Base-by-base conservation (phyloP, 2,888 invertebrate species). In the Macrophya annulata region DNA sequence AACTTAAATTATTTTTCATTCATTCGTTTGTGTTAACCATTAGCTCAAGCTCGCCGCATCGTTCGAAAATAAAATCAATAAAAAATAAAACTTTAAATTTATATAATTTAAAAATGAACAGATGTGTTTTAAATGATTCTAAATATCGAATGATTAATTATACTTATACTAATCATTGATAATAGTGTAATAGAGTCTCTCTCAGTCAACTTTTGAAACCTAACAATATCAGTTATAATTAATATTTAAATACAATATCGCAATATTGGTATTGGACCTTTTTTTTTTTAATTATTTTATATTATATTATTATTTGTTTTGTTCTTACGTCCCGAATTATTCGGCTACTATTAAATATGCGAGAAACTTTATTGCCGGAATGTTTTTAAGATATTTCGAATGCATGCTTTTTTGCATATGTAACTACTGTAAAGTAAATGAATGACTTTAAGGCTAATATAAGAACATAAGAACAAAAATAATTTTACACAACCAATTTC, bases 61-160 rank as follows among this genome's bases (percentile, higher is more conserved):
- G 40, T 43, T 45, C 21, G 43, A 43, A 25, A 74, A 74, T 74
- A 43, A 74, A 37, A 2, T 37, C 10, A 45, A 43, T 74, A 74
- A 10, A 45, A 74, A 74, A 12, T 74, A 45, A 45, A 43, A 17
- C 17, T 74, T 40, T 45, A 9, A 74, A 74, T 21, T 74, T 74
- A 21, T 21, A 4, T 74, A 40, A 40, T n/a, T 40, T 45, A 43
- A 74, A 55, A 55, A 55, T 55, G 17, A n/a, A 5, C 15, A 51
- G 5, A 55, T 55, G n/a, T 55, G 1, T 55, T 55, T 55, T 6
- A 55, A 55, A n/a, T 55, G n/a, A 8, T 55, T 31, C 55, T n/a
- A n/a, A n/a, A 55, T 55, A 55, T 55, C 55, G 55, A 55, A 55
- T 55, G n/a, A 55, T 55, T 55, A 55, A 6, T 9, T 51, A 51